Evolutionary conservation across 2,797 vertebrate genomes (phyloP).

Genomic region (Eulemur rubriventer): DNA sequence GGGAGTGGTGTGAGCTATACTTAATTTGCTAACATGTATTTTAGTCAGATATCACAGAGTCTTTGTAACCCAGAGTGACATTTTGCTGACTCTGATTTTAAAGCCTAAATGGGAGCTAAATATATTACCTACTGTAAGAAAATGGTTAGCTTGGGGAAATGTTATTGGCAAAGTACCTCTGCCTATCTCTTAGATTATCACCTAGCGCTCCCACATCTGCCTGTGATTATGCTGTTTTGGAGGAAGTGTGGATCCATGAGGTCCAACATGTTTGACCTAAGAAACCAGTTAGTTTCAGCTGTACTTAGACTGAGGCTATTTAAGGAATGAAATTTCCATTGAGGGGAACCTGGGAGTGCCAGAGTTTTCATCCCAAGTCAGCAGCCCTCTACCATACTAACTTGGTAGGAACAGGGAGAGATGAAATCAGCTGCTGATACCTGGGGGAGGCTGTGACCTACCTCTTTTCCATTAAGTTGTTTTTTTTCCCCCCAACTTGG

Average conservation of each 20-base stretch:
- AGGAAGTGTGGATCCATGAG: not conserved
- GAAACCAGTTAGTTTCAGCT: not conserved
- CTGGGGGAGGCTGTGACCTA: not conserved
- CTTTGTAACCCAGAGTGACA: constrained; percentile 5
- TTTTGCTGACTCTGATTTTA: constrained; percentile 49
- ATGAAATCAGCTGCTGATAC: not conserved
- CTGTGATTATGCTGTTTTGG: not conserved
- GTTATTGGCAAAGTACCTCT: not conserved
- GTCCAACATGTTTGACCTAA: not conserved
- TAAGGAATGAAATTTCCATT: not conserved
- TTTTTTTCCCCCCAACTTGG: fast-evolving
- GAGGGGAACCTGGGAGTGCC: not conserved
- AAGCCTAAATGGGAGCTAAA: constrained; percentile 13
- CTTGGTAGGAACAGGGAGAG: not conserved
- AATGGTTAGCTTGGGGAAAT: not conserved
- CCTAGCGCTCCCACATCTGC: not conserved
- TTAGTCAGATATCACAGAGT: not conserved
- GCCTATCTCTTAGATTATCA: not conserved
- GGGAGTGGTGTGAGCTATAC: not conserved
- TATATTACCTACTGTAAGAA: not conserved
- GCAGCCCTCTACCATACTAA: not conserved
- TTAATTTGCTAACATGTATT: constrained; percentile 46
- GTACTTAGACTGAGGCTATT: not conserved
- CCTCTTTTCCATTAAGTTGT: not conserved
- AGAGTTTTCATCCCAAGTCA: not conserved